These are phyloP conservation scores for Acipenser ruthenus DNA, from an alignment of 2,797 vertebrate species.

Conservation along the genomic window DNA sequence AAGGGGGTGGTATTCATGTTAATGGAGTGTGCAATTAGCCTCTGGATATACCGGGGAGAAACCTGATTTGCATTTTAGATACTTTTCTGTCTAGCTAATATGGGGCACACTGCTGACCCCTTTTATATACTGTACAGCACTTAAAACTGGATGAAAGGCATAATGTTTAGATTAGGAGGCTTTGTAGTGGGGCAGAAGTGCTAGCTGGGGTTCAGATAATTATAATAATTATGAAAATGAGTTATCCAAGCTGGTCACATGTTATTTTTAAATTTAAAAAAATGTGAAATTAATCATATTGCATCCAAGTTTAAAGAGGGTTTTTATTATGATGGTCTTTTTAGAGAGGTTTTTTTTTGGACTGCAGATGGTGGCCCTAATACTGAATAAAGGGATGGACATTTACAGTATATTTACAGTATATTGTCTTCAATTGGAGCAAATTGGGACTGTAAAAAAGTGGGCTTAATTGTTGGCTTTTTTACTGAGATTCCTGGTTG, in stretches of 20 bases:
- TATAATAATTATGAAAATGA: conserved; percentile 1
- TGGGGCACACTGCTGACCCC: conserved; percentile 1
- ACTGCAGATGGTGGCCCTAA: too few relatives aligned
- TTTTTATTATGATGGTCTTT: too few relatives aligned
- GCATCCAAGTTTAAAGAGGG: too few relatives aligned
- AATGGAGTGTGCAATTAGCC: conserved; percentile 20
- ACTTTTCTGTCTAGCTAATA: background rate
- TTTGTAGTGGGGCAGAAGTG: conserved; percentile 4
- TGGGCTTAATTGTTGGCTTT: too few relatives aligned
- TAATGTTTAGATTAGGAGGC: conserved; percentile 14
- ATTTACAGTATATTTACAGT: too few relatives aligned
- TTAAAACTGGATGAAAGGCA: conserved; percentile 9
- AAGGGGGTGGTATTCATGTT: conserved; percentile 16
- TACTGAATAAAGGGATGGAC: too few relatives aligned
- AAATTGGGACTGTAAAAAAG: too few relatives aligned
- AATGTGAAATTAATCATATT: too few relatives aligned
- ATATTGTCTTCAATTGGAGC: too few relatives aligned
- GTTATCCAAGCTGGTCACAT: background rate
- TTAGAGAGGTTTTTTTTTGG: too few relatives aligned
- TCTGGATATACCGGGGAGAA: conserved; percentile 14
- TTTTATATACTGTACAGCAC: conserved; percentile 1
- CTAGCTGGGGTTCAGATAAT: background rate
- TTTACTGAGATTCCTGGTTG: too few relatives aligned
- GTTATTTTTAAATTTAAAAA: background rate
- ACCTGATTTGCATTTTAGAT: conserved; percentile 17